Evolutionary conservation across 2,888 invertebrate genomes (phyloP).

Genomic region (Yponomeuta sedellus): DNA sequence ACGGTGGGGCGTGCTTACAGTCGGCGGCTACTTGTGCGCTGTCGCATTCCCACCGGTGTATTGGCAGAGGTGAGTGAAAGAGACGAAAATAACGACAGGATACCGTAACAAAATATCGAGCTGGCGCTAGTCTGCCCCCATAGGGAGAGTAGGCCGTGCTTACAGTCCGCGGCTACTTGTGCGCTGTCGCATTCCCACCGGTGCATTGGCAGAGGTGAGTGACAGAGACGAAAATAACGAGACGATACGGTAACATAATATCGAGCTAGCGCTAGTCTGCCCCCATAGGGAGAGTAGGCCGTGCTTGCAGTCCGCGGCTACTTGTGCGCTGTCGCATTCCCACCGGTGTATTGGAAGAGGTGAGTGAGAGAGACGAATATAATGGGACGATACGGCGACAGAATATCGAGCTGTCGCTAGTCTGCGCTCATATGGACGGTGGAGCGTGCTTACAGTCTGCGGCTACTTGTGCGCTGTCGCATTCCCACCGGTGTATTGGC

Average conservation of each 20-base stretch:
- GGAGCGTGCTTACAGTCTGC: constrained; percentile 53
- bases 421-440: constrained; percentile 65
- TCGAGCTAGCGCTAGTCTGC: constrained; percentile 52
- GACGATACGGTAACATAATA: too few species aligned
- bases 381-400: too few species aligned
- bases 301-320: constrained; percentile 45
- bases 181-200: constrained; percentile 62
- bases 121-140: constrained; percentile 57
- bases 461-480: constrained; percentile 62
- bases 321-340: constrained; percentile 63
- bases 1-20: constrained; percentile 58
- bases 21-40: constrained; percentile 57
- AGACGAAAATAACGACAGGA: too few species aligned
- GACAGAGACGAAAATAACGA: too few species aligned
- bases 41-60: constrained; percentile 60
- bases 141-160: constrained; percentile 65
- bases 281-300: constrained; percentile 67
- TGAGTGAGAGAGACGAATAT: too few species aligned
- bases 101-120: too few species aligned
- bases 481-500: constrained; percentile 63
- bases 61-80: too few species aligned
- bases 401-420: constrained; percentile 51
- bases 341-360: constrained; percentile 68
- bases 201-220: too few species aligned
- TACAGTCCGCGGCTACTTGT: constrained; percentile 48